Evolutionary conservation across 2,888 invertebrate genomes (phyloP).

Genomic region (Opisthograptis luteolata): DNA sequence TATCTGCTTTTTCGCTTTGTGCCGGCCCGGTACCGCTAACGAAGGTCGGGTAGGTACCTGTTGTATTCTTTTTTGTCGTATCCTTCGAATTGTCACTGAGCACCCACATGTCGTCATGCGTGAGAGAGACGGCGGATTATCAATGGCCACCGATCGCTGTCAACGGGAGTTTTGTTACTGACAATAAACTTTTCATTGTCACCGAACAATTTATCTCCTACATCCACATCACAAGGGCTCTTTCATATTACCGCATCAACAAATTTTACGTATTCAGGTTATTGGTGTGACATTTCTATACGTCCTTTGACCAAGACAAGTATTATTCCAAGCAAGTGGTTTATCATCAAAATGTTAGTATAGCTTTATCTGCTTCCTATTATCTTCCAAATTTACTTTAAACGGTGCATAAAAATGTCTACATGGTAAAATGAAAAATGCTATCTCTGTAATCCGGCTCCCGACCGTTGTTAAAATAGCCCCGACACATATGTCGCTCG

Average conservation of each 20-base stretch:
- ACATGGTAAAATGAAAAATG: constrained; percentile 43
- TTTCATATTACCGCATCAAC: constrained; percentile 29
- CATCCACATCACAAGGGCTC: constrained; percentile 30
- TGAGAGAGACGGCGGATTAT: constrained; percentile 68
- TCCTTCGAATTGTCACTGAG: constrained; percentile 51
- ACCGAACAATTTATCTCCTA: constrained; percentile 37
- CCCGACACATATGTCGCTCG: constrained; percentile 68
- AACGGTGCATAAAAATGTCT: constrained; percentile 33
- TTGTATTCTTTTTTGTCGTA: constrained; percentile 60
- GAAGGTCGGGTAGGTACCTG: constrained; percentile 72
- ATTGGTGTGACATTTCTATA: constrained; percentile 29
- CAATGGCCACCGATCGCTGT: constrained; percentile 75
- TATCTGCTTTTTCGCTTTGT: constrained; percentile 74
- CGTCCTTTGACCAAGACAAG: constrained; percentile 17
- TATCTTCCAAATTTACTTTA: constrained; percentile 29
- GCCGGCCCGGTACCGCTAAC: constrained; percentile 75
- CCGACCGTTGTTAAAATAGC: constrained; percentile 39
- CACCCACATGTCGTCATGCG: constrained; percentile 68
- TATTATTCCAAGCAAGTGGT: constrained; percentile 16
- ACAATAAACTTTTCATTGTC: constrained; percentile 48
- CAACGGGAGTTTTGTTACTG: constrained; percentile 62
- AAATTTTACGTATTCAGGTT: constrained; percentile 24
- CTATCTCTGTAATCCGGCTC: constrained; percentile 51
- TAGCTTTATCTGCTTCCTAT: constrained; percentile 15
- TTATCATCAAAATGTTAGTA: constrained; percentile 11